Base-by-base conservation (phyloP, 2,113 vertebrate species). In the Cettia cetti region DNA sequence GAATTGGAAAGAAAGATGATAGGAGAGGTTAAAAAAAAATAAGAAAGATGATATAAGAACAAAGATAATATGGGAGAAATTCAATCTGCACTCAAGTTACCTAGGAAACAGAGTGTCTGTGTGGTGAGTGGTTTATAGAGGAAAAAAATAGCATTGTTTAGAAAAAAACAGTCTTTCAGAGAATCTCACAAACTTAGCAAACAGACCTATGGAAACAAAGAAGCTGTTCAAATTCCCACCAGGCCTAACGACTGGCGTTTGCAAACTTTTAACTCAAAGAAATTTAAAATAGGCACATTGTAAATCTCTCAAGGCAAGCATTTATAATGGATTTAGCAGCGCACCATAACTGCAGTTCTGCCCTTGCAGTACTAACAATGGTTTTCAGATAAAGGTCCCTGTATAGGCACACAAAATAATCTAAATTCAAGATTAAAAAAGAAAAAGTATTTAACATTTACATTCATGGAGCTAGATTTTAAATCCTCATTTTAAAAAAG, bases 31-130 rank as follows among this genome's bases (percentile, higher is more conserved):
- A 95, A 95, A 95, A 95, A 95, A 96, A 96, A 94, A 83, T 85
- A 96, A 94, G 92, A 93, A 94, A 87, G 72, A 93, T 82, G 57
- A 96, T 90, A 93, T 18, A 90, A 83, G 68, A 90, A 68, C 52
- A 89, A 95, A 87, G 83, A 96, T 92, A 96, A 97, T 94, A 90
- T 16, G 72, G 76, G 49, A 92, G 80, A 92, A 96, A 97, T 95
- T 91, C 88, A 95, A 94, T 95, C 95, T 94, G 65, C 68, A 72
- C 71, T 82, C 82, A 78, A 92, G 95, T 97, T 97, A 95, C 96
- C 97, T 96, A 96, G 96, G 96, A 95, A 96, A 97, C 96, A 75
- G 85, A 92, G 83, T 66, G 61, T 56, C 80, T 89, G 83, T 89
- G 93, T 47, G 87, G 75, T 7, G 40, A 96, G 93, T 31, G 33